Base-by-base conservation (phyloP, 2,797 vertebrate species). In the Arnoldichthys spilopterus region DNA sequence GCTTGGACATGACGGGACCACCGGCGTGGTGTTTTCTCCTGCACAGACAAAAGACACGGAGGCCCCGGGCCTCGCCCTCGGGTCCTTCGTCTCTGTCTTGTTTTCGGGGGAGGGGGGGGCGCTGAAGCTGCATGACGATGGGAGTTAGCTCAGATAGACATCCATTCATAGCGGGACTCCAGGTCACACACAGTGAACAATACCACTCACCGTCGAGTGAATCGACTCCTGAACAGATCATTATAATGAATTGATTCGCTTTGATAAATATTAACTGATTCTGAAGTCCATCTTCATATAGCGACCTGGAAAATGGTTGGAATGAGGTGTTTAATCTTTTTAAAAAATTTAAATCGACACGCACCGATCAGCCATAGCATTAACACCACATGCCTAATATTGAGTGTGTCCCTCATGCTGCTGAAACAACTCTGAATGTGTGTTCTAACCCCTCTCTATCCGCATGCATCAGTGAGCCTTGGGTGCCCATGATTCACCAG, bases 1-100 rank as follows among this genome's bases (percentile, higher is more conserved):
- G 75, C 61, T 61, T 54, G 75, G 82, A 74, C 71, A 82, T 75
- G 79, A 82, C 79, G 40, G 71, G 83, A 84, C 84, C 79, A 86
- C 82, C 83, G 30, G 76, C 66, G 78, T 47, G 73, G 80, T 62
- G 43, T 70, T 67, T 34, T 62, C 26, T 67, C 61, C 37, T 37
- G n/a, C 18, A 47, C 69, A 76, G 70, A 85, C 72, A 84, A 84
- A 59, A 80, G 79, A 63, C 37, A 13, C 47, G 59, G 74, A 67
- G 79, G 76, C 83, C 83, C 74, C 16, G 51, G 70, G 34, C 62
- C 56, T 75, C 34, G 70, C 76, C 34, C 72, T 68, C 28, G 28
- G 56, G 58, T 51, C 77, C 64, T 59, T 34, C 18, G 67, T 71
- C 67, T 74, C 28, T 12, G 43, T 70, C 67, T 40, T n/a, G n/a